These are phyloP conservation scores for Himalopsyche kuldschensis DNA, from an alignment of 2,888 invertebrate species.

Conservation along the genomic window DNA sequence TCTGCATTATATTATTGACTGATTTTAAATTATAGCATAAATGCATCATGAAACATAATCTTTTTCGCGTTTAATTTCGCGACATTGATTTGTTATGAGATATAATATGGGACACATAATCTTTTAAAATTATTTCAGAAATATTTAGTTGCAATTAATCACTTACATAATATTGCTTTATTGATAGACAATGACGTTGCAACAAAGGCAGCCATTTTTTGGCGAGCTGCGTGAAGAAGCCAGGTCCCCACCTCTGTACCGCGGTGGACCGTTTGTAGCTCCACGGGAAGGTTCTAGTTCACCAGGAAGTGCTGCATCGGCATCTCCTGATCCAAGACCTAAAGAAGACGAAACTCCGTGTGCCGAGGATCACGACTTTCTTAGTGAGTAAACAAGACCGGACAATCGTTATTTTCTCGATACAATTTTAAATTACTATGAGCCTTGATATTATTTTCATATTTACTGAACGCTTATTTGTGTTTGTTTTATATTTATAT, in stretches of 20 bases:
- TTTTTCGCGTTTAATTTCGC: too few relatives aligned
- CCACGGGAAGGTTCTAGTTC: constrained; percentile 52
- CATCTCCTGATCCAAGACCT: constrained; percentile 49
- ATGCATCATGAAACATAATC: too few relatives aligned
- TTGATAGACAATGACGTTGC: not conserved
- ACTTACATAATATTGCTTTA: not conserved
- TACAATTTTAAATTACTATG: too few relatives aligned
- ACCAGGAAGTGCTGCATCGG: constrained; percentile 57
- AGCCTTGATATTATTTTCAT: too few relatives aligned
- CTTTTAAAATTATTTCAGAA: too few relatives aligned
- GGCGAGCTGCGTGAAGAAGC: constrained; percentile 53
- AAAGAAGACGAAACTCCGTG: constrained; percentile 53
- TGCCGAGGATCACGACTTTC: constrained; percentile 54
- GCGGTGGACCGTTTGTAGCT: not conserved
- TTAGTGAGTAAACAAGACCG: constrained; percentile 40
- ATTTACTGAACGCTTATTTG: too few relatives aligned
- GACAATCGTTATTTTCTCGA: not conserved
- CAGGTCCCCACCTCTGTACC: constrained; percentile 55
- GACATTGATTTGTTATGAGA: too few relatives aligned
- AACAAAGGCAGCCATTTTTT: constrained; percentile 27
- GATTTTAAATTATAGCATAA: too few relatives aligned
- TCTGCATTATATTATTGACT: too few relatives aligned
- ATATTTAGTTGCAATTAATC: too few relatives aligned
- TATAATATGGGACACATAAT: too few relatives aligned
- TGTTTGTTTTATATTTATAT: too few relatives aligned